A percentile compares a stretch with the other conserved stretches of the same genome.
phyloP scores from a whole-genome alignment of 2,888 invertebrate genomes.

The Choreutis nemorana region DNA sequence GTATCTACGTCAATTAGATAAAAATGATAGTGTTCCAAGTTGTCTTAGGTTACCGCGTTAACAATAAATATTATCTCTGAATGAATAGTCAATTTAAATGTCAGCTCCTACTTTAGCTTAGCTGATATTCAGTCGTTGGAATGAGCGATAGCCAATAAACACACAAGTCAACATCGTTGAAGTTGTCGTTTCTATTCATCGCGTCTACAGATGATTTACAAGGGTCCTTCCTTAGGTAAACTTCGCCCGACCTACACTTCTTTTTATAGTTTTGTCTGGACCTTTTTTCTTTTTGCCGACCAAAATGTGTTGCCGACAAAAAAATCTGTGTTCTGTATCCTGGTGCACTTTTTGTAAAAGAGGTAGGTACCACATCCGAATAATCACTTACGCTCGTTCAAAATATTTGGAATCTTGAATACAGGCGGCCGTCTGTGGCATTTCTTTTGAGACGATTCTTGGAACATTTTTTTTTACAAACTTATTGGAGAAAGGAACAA shows the following conservation, averaged over 20 bases:
- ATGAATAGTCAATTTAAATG: constrained; percentile 6
- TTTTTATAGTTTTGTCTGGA: constrained; percentile 60
- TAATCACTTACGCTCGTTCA: constrained; percentile 61
- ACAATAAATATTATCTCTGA: constrained; percentile 7
- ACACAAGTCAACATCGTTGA: constrained; percentile 57
- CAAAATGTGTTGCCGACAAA: constrained; percentile 54
- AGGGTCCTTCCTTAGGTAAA: constrained; percentile 65
- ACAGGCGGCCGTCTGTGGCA: constrained; percentile 33
- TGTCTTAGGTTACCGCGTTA: no score
- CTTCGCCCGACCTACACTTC: constrained; percentile 54
- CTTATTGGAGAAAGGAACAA: constrained; percentile 21
- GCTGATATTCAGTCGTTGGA: constrained; percentile 44
- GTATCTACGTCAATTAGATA: no score
- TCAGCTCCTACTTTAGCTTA: no score
- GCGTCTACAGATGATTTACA: constrained; percentile 60
- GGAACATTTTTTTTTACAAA: constrained; percentile 33
- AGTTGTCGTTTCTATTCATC: constrained; percentile 51
- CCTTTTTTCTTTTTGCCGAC: constrained; percentile 57
- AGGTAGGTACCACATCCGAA: constrained; percentile 64
- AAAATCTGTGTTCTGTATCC: constrained; percentile 58
- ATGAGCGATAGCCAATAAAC: constrained; percentile 49
- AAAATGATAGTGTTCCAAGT: no score
- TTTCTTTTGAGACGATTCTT: constrained; percentile 49
- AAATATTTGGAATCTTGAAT: constrained; percentile 62
- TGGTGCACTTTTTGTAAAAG: constrained; percentile 58